A percentile compares a stretch with the other conserved stretches of the same genome.
phyloP scores from a whole-genome alignment of 53 echinoderm and acorn worm genomes.

The Crossaster papposus region DNA sequence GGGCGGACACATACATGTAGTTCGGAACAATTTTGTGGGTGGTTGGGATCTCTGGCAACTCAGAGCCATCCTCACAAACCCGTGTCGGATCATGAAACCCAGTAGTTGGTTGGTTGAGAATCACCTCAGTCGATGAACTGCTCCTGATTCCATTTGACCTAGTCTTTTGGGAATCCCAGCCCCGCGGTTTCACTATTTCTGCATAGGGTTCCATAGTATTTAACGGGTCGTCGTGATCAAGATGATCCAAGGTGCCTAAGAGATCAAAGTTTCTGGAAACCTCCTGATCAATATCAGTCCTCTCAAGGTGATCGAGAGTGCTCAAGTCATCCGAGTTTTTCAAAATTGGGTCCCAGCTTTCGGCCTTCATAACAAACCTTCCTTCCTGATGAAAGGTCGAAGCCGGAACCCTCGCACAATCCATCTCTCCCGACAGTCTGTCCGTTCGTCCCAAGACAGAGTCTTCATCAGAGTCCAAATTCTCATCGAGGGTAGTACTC shows the following conservation, averaged over 20 bases:
- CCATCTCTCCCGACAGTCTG: not conserved
- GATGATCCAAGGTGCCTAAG: not conserved
- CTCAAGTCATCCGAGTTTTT: constrained; percentile 10
- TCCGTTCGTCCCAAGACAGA: not conserved
- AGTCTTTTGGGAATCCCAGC: not conserved
- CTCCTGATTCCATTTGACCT: not conserved
- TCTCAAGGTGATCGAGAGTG: not conserved
- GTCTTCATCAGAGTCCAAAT: not conserved
- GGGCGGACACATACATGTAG: constrained; percentile 34
- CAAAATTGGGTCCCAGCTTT: not conserved
- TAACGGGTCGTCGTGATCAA: not conserved
- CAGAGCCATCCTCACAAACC: not conserved
- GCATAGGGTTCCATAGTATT: constrained; percentile 19
- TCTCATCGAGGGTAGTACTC: constrained; percentile 5
- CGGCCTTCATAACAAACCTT: not conserved
- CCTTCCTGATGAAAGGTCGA: not conserved
- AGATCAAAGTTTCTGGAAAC: not conserved
- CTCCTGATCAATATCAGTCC: not conserved
- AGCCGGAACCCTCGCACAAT: not conserved
- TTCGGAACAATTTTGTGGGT: constrained; percentile 11
- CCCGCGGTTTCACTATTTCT: not conserved
- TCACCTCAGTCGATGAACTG: not conserved
- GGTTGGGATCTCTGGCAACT: not conserved
- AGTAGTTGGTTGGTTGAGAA: not conserved
- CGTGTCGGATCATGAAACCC: not conserved